Evolutionary conservation across 2,888 invertebrate species (phyloP).

Genomic region (Anagyrus pseudococci): DNA sequence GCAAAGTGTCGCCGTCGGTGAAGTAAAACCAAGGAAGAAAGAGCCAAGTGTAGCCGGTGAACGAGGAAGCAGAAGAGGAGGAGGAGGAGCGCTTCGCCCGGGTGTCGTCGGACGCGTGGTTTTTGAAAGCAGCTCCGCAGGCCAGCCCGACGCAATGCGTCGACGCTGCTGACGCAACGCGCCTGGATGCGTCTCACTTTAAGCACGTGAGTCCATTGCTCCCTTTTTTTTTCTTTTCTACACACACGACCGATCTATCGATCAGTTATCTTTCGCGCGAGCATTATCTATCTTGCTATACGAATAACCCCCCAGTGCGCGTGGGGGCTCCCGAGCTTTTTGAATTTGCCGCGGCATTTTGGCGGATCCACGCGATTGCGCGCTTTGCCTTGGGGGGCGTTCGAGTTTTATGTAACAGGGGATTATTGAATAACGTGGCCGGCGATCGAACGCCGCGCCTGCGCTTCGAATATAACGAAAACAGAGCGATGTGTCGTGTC

Average conservation of each 20-base stretch:
- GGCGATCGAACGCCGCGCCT: no score
- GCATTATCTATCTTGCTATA: slow-evolving; percentile 13
- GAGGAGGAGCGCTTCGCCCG: slow-evolving; percentile 11
- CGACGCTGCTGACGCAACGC: slow-evolving; percentile 63
- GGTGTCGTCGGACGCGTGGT: slow-evolving; percentile 40
- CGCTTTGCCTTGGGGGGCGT: no score
- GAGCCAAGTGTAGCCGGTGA: no score
- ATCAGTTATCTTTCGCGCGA: no score
- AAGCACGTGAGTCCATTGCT: slow-evolving; percentile 68
- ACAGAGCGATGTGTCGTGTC: no score
- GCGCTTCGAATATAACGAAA: no score
- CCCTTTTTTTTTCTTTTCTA: slow-evolving; percentile 4
- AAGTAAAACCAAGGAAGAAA: no score
- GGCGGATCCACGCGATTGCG: no score
- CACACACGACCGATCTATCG: neutral
- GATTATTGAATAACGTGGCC: no score
- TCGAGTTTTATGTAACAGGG: no score
- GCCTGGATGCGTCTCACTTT: slow-evolving; percentile 75
- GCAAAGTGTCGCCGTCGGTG: no score
- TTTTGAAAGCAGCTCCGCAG: slow-evolving; percentile 61
- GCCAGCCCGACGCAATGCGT: slow-evolving; percentile 63
- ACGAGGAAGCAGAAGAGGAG: neutral
- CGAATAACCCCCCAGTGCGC: no score
- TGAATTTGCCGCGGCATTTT: neutral
- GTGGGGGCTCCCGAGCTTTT: neutral